These are phyloP conservation scores for Dicyrtoma fusca DNA, from an alignment of 2,888 invertebrate species.

Conservation along the genomic window DNA sequence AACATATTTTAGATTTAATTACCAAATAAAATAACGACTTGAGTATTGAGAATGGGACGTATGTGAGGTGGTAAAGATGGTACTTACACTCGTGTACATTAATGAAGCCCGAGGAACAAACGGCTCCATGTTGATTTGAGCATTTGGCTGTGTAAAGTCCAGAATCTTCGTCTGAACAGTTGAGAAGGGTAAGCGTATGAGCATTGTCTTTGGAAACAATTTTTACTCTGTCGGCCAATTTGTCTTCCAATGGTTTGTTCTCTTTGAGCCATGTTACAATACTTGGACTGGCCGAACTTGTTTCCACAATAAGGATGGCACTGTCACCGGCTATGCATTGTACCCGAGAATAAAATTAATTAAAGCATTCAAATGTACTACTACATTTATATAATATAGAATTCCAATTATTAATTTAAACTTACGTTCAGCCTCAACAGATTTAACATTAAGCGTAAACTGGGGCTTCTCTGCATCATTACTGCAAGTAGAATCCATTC, in stretches of 20 bases:
- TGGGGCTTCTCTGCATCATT: constrained; percentile 22
- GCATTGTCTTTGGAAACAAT: constrained; percentile 67
- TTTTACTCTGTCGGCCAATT: constrained; percentile 73
- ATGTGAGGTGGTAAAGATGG: background rate
- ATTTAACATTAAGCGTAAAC: constrained; percentile 37
- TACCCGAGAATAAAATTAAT: constrained; percentile 4
- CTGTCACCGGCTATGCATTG: constrained; percentile 83
- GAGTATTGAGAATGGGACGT: background rate
- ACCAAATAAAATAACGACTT: background rate
- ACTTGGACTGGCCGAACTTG: constrained; percentile 66
- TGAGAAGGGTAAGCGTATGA: constrained; percentile 72
- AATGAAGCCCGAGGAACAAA: constrained; percentile 84
- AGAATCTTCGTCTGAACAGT: constrained; percentile 75
- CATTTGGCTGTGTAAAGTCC: constrained; percentile 90
- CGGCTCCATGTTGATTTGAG: constrained; percentile 71
- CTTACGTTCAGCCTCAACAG: constrained; percentile 54
- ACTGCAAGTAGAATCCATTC: constrained; percentile 37
- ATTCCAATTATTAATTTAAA: too few relatives aligned
- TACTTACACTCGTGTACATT: constrained; percentile 80
- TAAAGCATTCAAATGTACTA: background rate
- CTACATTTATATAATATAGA: background rate
- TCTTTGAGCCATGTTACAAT: constrained; percentile 83
- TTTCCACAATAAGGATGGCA: constrained; percentile 77
- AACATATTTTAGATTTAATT: too few relatives aligned
- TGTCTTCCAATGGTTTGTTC: constrained; percentile 78